Conservation (phyloP, 1,140 invertebrate species). For the Zaprionus kolodkinae region DNA sequence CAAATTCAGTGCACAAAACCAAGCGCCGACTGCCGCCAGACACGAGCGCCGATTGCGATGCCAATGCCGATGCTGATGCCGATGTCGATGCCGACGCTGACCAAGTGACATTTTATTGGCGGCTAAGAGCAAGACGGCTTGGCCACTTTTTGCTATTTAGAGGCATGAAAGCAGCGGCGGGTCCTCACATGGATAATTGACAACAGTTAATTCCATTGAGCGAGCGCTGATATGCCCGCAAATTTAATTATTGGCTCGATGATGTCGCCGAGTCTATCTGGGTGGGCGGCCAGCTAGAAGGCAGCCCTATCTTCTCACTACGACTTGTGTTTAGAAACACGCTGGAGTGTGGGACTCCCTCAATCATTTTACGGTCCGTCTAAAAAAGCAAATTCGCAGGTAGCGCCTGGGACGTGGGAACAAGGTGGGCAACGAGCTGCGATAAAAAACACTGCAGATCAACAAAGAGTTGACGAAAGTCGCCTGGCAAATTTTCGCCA, state of each 20-base stretch:
- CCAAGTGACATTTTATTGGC: conserved; percentile 81
- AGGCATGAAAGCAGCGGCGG: conserved; percentile 74
- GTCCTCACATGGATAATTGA: conserved; percentile 75
- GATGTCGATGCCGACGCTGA: conserved; percentile 27
- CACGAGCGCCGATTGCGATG: conserved; percentile 58
- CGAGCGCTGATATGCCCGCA: conserved; percentile 56
- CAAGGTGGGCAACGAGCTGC: neutral
- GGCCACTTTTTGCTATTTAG: conserved; percentile 68
- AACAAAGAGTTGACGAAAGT: conserved; percentile 52
- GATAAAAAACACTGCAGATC: conserved; percentile 25
- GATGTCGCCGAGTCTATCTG: conserved; percentile 39
- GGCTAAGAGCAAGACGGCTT: conserved; percentile 37
- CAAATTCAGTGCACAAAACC: conserved; percentile 69
- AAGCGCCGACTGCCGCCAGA: conserved; percentile 50
- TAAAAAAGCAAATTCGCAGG: conserved; percentile 40
- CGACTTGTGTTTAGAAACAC: too few relatives aligned
- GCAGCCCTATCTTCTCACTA: neutral
- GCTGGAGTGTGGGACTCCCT: neutral
- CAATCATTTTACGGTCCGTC: conserved; percentile 13
- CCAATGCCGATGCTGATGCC: conserved; percentile 11
- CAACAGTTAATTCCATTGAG: conserved; percentile 77
- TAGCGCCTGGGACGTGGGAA: neutral
- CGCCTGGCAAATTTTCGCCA: conserved; percentile 65
- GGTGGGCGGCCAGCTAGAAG: conserved; percentile 44
- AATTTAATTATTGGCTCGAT: conserved; percentile 73